Evolutionary conservation across 2,113 vertebrate genomes (phyloP).

Genomic region (Sclerurus mexicanus): DNA sequence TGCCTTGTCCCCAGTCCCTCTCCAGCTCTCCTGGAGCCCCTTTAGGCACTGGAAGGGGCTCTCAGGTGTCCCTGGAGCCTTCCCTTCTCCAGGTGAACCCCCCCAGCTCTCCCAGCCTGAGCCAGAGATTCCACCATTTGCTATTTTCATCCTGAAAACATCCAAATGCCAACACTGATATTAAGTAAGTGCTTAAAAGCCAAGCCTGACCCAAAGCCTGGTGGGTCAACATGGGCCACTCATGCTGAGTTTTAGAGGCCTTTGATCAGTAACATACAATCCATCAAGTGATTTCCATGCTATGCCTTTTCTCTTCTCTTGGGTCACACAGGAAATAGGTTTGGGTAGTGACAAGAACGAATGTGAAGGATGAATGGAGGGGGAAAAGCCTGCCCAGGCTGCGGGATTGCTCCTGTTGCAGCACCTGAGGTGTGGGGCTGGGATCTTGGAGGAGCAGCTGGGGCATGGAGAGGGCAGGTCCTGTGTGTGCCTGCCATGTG

Average conservation of each 20-base stretch:
- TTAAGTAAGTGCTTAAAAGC: neutral
- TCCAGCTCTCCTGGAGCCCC: neutral
- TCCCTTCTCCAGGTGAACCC: rapidly evolving
- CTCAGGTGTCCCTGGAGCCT: neutral
- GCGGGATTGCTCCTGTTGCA: neutral
- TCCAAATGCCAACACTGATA: neutral
- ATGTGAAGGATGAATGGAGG: neutral
- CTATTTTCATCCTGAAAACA: neutral
- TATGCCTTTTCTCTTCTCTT: neutral
- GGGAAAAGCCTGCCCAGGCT: neutral
- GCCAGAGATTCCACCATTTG: neutral
- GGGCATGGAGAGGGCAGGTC: neutral
- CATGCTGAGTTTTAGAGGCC: neutral
- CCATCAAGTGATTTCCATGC: neutral
- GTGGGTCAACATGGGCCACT: neutral
- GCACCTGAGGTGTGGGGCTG: neutral
- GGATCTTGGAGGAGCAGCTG: constrained; percentile 19
- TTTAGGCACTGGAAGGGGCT: neutral
- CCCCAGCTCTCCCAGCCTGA: neutral
- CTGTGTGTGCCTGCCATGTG: neutral
- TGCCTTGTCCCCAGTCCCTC: neutral
- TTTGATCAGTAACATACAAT: neutral
- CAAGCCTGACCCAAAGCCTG: neutral
- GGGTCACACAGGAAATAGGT: neutral
- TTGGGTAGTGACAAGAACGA: constrained; percentile 1